Evolutionary conservation across 1,140 invertebrate genomes (phyloP).

Genomic region (Scaptomyza pallida): DNA sequence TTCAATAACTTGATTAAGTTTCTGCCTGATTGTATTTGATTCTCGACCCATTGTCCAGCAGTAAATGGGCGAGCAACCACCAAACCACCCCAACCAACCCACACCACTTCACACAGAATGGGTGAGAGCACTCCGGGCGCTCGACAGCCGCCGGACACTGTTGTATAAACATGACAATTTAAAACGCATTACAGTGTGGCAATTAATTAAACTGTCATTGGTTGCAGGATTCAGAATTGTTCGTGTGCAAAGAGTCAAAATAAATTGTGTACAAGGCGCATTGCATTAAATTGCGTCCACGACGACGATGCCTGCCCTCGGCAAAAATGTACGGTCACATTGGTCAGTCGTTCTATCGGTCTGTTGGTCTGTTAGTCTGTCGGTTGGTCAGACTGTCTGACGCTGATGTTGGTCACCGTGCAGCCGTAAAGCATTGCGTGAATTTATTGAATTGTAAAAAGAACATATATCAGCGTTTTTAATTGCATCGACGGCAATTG

Average conservation of each 20-base stretch:
- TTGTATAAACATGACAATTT: conserved; percentile 82
- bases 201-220: conserved; percentile 83
- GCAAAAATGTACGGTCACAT: conserved; percentile 16
- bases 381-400: conserved; percentile 2
- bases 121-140: conserved; percentile 17
- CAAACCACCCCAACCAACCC: conserved; percentile 1
- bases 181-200: conserved; percentile 80
- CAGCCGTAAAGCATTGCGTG: conserved; percentile 70
- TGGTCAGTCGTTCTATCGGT: not conserved
- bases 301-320: conserved; percentile 18
- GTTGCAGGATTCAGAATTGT: conserved; percentile 77
- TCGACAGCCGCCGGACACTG: conserved; percentile 44
- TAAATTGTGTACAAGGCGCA: conserved; percentile 48
- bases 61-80: conserved; percentile 1
- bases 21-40: conserved; percentile 15
- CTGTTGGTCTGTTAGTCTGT: not conserved
- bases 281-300: conserved; percentile 72
- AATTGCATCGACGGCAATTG: conserved; percentile 65
- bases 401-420: conserved; percentile 21
- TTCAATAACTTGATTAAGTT: conserved; percentile 1
- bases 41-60: conserved; percentile 33
- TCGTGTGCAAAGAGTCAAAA: conserved; percentile 71
- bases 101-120: no score
- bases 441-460: conserved; percentile 83
- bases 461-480: conserved; percentile 81